phyloP scores from a whole-genome alignment of 2,113 vertebrate species.

The Lichenostomus cassidix region DNA sequence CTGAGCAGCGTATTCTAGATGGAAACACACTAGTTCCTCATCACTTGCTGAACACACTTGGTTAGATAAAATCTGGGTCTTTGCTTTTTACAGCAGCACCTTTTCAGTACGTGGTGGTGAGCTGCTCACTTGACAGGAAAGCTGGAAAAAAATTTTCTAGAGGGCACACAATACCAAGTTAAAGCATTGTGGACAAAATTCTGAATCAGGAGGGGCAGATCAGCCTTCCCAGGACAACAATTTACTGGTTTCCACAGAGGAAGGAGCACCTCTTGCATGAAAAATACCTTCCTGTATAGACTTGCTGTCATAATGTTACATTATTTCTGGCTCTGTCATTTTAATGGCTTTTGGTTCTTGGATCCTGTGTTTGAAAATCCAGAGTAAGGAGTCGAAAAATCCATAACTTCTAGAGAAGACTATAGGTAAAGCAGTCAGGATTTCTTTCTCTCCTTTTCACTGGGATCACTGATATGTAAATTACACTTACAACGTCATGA shows the following conservation, averaged over 20 bases:
- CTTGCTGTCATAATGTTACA: too few relatives aligned
- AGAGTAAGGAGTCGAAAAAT: neutral
- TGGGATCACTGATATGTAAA: neutral
- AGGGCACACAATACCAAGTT: rapidly evolving
- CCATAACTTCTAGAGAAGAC: neutral
- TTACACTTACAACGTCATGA: neutral
- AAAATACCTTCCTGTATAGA: neutral
- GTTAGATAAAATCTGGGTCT: neutral
- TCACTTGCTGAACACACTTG: rapidly evolving
- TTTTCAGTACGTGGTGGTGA: rapidly evolving
- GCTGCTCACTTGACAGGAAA: neutral
- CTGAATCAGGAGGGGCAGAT: neutral
- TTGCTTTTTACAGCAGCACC: neutral
- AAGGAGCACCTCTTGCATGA: neutral
- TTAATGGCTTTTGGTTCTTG: neutral
- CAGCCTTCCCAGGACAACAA: neutral
- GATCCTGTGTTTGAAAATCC: neutral
- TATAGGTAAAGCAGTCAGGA: rapidly evolving
- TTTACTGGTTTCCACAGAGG: neutral
- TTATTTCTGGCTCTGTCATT: neutral
- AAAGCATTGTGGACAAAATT: rapidly evolving
- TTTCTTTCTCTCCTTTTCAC: neutral
- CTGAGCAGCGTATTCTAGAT: neutral
- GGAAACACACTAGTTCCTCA: neutral
- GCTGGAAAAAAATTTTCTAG: neutral